phyloP scores from a whole-genome alignment of 2,113 vertebrate species.

The Emydura subglobosa region DNA sequence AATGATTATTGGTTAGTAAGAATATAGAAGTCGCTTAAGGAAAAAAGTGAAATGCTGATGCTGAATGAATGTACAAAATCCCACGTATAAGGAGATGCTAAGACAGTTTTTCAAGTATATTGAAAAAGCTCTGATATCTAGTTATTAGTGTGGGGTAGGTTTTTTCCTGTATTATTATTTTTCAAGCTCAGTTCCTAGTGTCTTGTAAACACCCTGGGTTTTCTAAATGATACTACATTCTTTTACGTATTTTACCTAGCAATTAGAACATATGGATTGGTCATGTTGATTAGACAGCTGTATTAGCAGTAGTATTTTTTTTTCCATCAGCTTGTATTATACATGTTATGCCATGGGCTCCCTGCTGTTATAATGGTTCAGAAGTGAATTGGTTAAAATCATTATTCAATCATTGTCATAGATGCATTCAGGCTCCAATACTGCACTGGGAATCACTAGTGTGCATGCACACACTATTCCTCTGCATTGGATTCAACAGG shows the following conservation, averaged over 20 bases:
- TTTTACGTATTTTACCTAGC: constrained; percentile 7
- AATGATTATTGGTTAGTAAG: constrained; percentile 63
- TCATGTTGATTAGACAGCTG: background rate
- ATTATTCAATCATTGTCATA: background rate
- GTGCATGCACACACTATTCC: background rate
- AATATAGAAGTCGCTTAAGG: constrained; percentile 50
- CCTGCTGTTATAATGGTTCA: fast-evolving
- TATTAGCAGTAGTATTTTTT: fast-evolving
- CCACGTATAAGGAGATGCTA: background rate
- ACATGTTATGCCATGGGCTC: background rate
- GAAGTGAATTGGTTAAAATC: background rate
- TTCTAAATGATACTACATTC: background rate
- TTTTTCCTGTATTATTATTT: constrained; percentile 26
- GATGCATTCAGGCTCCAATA: background rate
- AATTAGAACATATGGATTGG: background rate
- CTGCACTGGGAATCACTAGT: background rate
- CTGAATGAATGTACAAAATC: constrained; percentile 38
- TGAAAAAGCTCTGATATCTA: constrained; percentile 10
- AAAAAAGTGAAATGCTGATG: constrained; percentile 57
- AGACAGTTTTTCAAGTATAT: background rate
- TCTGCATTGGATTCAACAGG: background rate
- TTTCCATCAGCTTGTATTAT: fast-evolving
- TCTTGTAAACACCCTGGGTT: constrained; percentile 39
- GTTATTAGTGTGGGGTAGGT: background rate
- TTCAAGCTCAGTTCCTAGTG: constrained; percentile 48